Base-by-base conservation (phyloP, 2,797 vertebrate species). In the Epinephelus awoara region DNA sequence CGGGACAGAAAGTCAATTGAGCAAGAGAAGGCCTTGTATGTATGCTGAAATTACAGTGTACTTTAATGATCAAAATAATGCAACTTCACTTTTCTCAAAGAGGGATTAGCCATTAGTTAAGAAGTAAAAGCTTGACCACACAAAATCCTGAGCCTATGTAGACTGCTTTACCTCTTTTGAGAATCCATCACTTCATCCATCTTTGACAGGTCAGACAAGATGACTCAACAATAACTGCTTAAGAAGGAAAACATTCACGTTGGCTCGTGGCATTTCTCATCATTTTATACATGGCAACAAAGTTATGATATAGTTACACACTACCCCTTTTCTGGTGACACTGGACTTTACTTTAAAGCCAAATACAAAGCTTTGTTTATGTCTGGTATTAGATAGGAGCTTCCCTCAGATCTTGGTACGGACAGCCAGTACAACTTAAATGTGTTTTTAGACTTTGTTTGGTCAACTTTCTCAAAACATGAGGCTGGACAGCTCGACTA, bases 141-240 rank as follows among this genome's bases (percentile, higher is more conserved):
- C 4, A 51, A 25, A n/a, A 42, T 54, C 11, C 21, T 49, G 29
- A n/a, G 2, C 2, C 6, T 68, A 61, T 42, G 29, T 15, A 21
- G 23, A 11, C 38, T 49, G 12, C 17, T 77, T 85, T 82, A 94
- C 94, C 92, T 91, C 73, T 0, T 82, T 55, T 91, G 90, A 73
- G 88, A 86, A 69, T 93, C 86, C 92, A 92, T 92, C 5, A 6
- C 56, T 75, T 82, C 77, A 23, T 92, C 91, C 85, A 88, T 84
- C 13, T 80, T 78, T 79, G 25, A 77, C 71, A 54, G 61, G 19
- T 91, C 72, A 85, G 56, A 79, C n/a, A 44, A 80, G 34, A 63
- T 25, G 47, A 77, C 47, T 62, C 40, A 50, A 72, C 55, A 29
- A 23, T 5, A 66, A 34, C 77, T 87, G 72, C 21, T 57, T 14